phyloP scores from a whole-genome alignment of 2,888 invertebrate genomes.

The Tenthredo scrophulariae region DNA sequence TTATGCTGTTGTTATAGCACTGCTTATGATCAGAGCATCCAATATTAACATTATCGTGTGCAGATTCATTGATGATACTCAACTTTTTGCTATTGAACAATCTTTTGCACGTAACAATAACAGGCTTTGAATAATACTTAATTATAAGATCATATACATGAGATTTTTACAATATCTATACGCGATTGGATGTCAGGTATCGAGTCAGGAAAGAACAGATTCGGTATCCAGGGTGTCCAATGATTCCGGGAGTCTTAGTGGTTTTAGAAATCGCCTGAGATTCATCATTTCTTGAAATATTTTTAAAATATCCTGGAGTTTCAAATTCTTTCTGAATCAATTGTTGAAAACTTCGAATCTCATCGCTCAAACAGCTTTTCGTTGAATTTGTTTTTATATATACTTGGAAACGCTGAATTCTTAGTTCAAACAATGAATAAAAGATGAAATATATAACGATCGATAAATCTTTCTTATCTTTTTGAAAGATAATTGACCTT shows the following conservation, averaged over 20 bases:
- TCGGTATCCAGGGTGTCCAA: background rate
- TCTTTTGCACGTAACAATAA: slow-evolving; percentile 49
- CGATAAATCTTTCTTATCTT: background rate
- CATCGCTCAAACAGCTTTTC: background rate
- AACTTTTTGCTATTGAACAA: background rate
- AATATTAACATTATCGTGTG: slow-evolving; percentile 36
- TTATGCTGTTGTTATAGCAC: slow-evolving; percentile 1
- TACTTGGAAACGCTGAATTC: background rate
- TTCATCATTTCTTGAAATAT: background rate
- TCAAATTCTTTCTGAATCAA: background rate
- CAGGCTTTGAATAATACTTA: slow-evolving; percentile 54
- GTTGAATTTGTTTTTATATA: background rate
- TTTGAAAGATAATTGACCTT: background rate
- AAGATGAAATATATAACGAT: background rate
- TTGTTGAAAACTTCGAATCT: background rate
- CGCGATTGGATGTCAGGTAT: background rate
- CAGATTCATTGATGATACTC: background rate
- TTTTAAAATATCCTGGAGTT: background rate
- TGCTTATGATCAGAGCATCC: slow-evolving; percentile 39
- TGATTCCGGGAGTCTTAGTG: background rate
- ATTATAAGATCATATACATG: slow-evolving; percentile 15
- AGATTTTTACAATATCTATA: background rate
- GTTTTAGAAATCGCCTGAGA: background rate
- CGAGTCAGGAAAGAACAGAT: background rate
- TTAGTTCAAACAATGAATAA: background rate